Percentiles rank a stretch among this genome's conserved stretches.
These are phyloP conservation scores for Chelon labrosus DNA, from an alignment of 2,797 vertebrate species.

Conservation along the genomic window DNA sequence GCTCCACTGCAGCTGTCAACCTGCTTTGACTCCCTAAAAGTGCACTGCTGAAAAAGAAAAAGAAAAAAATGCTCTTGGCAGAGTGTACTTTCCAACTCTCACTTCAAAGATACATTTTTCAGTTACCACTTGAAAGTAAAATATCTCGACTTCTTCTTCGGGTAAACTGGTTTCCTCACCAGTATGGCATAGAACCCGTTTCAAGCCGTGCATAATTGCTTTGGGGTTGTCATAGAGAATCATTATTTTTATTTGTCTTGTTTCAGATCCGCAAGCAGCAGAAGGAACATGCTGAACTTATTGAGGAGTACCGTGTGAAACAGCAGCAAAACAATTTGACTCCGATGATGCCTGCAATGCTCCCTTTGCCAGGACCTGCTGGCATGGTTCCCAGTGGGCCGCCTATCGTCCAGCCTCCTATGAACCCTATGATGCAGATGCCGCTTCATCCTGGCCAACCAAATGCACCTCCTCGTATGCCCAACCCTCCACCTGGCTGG, in stretches of 20 bases:
- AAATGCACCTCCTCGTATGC: constrained; percentile 84
- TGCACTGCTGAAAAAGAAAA: background rate
- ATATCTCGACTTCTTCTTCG: constrained; percentile 1
- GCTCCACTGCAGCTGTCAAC: constrained; percentile 9
- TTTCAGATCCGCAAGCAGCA: constrained; percentile 97
- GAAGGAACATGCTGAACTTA: constrained; percentile 97
- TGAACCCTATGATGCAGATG: constrained; percentile 87
- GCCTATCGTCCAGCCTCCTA: constrained; percentile 84
- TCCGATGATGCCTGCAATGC: constrained; percentile 86
- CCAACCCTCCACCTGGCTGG: constrained; percentile 87
- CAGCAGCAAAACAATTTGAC: constrained; percentile 92
- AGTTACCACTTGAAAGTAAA: constrained; percentile 11
- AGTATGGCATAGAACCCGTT: constrained; percentile 2
- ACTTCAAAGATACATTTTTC: constrained; percentile 13
- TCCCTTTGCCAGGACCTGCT: constrained; percentile 85
- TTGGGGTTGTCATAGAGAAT: background rate
- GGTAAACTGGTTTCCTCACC: constrained; percentile 8
- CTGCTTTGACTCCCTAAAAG: constrained; percentile 32
- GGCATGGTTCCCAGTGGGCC: constrained; percentile 83
- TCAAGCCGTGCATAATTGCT: background rate
- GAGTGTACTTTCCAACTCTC: constrained; percentile 5
- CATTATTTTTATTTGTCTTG: constrained; percentile 1
- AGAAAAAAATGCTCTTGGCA: constrained; percentile 6
- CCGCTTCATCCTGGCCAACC: constrained; percentile 87
- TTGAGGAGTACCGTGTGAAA: constrained; percentile 96